A percentile compares a stretch with the other conserved stretches of the same genome.
phyloP scores from a whole-genome alignment of 2,888 invertebrate genomes.

The Drosophila helvetica region DNA sequence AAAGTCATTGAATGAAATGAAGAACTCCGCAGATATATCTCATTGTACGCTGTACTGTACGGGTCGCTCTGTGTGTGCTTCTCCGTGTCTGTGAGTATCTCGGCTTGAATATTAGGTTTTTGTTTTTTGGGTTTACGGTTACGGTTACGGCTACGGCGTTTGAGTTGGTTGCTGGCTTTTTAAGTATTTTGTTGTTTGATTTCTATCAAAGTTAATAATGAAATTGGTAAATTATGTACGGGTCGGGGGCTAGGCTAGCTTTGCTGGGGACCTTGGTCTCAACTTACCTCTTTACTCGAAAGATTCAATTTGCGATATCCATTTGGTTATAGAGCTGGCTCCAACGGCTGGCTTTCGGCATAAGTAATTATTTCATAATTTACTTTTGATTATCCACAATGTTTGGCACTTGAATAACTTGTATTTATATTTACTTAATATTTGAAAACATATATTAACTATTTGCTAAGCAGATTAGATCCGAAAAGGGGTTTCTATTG shows the following conservation, averaged over 20 bases:
- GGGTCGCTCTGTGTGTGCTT: constrained; percentile 5
- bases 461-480: constrained; percentile 32
- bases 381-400: constrained; percentile 59
- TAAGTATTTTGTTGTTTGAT: constrained; percentile 77
- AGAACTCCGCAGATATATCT: constrained; percentile 68
- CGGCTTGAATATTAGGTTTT: constrained; percentile 26
- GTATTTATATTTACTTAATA: constrained; percentile 21
- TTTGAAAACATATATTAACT: constrained; percentile 16
- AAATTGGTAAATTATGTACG: constrained; percentile 71
- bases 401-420: constrained; percentile 63
- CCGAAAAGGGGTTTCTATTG: constrained; percentile 38
- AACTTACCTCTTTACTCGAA: constrained; percentile 67
- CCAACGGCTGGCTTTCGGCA: constrained; percentile 24
- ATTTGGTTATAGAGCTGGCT: constrained; percentile 52
- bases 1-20: constrained; percentile 79
- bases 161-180: constrained; percentile 54
- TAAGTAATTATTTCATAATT: constrained; percentile 43
- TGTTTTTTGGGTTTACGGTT: too few species aligned
- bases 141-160: constrained; percentile 28
- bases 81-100: constrained; percentile 12
- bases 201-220: constrained; percentile 77
- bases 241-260: constrained; percentile 36
- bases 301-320: constrained; percentile 76
- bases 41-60: constrained; percentile 14
- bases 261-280: constrained; percentile 47